These are phyloP conservation scores for Tenthredo amoena DNA, from an alignment of 2,888 invertebrate species.

Conservation along the genomic window DNA sequence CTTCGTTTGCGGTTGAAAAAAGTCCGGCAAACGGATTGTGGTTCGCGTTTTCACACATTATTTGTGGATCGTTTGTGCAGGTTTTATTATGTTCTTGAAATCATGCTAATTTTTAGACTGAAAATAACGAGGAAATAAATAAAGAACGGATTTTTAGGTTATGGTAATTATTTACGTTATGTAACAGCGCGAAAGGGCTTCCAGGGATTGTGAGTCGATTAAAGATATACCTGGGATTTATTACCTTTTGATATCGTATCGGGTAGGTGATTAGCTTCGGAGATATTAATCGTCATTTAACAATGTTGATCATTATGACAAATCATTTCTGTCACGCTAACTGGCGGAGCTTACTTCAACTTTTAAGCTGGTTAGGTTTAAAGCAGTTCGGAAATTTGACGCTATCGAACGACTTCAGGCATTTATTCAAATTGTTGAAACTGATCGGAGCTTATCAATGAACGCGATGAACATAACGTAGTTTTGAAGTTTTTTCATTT, in stretches of 20 bases:
- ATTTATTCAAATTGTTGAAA: background rate
- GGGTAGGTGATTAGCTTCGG: background rate
- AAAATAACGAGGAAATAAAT: background rate
- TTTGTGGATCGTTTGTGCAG: constrained; percentile 13
- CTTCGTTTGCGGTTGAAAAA: constrained; percentile 72
- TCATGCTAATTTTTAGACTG: constrained; percentile 22
- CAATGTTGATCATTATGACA: constrained; percentile 20
- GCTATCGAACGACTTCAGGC: background rate
- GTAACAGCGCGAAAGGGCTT: background rate
- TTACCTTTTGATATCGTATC: background rate
- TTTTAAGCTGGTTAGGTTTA: background rate
- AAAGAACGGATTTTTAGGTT: constrained; percentile 23
- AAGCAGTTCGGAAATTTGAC: background rate
- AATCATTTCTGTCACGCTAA: constrained; percentile 31
- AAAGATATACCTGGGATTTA: background rate
- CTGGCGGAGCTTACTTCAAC: background rate
- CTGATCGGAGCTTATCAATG: background rate
- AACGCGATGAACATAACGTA: constrained; percentile 7
- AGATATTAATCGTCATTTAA: background rate
- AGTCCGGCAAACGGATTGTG: constrained; percentile 77
- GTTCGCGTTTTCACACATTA: constrained; percentile 74
- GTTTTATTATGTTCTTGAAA: background rate
- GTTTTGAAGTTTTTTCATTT: background rate
- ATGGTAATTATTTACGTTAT: constrained; percentile 7
- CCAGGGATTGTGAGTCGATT: background rate